Evolutionary conservation across 1,140 invertebrate genomes (phyloP), one percentile per base, ranked within the genome.

Genomic region (Drosophila subpulchrella): DNA sequence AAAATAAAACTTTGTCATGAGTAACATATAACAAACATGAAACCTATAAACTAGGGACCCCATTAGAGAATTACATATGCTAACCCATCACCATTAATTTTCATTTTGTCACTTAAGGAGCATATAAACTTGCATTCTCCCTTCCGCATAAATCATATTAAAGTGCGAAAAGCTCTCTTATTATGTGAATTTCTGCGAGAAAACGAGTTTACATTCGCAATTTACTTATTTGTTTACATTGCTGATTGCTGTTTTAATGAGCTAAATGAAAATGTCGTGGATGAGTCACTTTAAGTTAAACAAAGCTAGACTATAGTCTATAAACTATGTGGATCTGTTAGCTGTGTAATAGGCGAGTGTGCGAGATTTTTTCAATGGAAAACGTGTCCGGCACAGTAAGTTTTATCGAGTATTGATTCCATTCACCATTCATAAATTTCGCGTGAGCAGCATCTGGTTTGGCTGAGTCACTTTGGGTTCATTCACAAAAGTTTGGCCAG

Each of bases 291-390:
- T 17, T 12, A 39, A 15, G 41, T 38, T 53, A 42, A 41, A 38
- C 41, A 56, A 39, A 50, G 47, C 65, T 46, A 57, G 70, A 55
- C 66, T 88, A 81, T 61, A 50, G 67, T 48, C 57, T 61, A 59
- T 47, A 20, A 24, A 17, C 51, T 58, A 53, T 71, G 34, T 50
- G 48, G 53, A 42, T 56, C 24, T 67, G 34, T 32, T 44, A 46
- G 38, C 20, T 62, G 59, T 48, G 20, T 47, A 12, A 55, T 54
- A 24, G 36, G 10, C 12, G 13, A 20, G 20, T 63, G 75, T 51
- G 50, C 44, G 38, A 48, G 58, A 53, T 70, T 48, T 72, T 50
- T 88, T 85, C 83, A 82, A 72, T 88, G 75, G 78, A 78, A 81
- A 85, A 66, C 66, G 47, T 73, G 63, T 58, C 46, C 47, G 74